Conservation (phyloP, 2,797 vertebrate species). For the Morus bassanus region DNA sequence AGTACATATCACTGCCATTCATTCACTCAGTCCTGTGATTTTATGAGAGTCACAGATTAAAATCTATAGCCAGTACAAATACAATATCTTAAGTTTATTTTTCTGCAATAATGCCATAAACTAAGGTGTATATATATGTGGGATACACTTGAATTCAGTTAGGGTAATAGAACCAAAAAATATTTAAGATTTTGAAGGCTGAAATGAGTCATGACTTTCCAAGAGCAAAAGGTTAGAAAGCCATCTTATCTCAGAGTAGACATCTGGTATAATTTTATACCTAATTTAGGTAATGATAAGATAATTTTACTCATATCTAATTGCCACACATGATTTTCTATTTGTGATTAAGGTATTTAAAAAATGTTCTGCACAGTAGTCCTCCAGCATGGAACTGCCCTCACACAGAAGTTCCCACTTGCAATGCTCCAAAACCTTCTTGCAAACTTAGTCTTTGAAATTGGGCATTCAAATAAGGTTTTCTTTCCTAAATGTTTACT, state of each 20-base stretch:
- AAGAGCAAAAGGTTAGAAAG: neutral
- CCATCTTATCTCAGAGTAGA: neutral
- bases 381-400: neutral
- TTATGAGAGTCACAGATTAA: neutral
- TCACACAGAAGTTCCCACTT: neutral
- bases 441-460: neutral
- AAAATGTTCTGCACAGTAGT: no score
- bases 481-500: neutral
- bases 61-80: neutral
- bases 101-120: neutral
- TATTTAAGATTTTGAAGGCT: neutral
- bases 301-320: neutral
- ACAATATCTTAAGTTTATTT: neutral
- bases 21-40: neutral
- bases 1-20: neutral
- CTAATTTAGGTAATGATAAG: neutral
- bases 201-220: neutral
- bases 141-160: neutral
- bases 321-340: neutral
- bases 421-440: neutral
- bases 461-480: neutral
- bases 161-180: neutral
- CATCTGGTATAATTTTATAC: neutral
- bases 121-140: neutral
- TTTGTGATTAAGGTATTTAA: neutral